phyloP scores from a whole-genome alignment of 2,797 vertebrate genomes.

The Ataeniobius toweri region DNA sequence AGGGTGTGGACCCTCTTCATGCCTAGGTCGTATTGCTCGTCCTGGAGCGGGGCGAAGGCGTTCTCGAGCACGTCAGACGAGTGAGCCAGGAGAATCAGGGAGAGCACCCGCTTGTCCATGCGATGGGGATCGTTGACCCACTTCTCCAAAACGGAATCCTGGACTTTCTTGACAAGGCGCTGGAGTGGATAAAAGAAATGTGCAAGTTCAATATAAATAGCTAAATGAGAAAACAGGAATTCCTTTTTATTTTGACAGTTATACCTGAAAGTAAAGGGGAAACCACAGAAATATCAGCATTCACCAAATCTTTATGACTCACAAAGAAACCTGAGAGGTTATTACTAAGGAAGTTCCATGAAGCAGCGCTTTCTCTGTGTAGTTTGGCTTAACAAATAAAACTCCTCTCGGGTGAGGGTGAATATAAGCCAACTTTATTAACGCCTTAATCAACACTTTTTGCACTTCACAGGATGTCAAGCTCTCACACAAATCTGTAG shows the following conservation, averaged over 20 bases:
- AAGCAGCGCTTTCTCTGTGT: neutral
- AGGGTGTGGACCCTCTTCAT: constrained; percentile 94
- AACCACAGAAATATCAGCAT: neutral
- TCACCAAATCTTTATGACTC: neutral
- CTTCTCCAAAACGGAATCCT: constrained; percentile 93
- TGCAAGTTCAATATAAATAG: too few species aligned
- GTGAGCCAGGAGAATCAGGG: constrained; percentile 94
- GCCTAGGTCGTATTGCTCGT: constrained; percentile 95
- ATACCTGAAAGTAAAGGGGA: neutral
- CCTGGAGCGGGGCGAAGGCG: constrained; percentile 94
- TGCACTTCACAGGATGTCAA: neutral
- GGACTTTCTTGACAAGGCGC: constrained; percentile 96
- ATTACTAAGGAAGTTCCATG: neutral
- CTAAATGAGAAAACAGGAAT: neutral
- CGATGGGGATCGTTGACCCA: constrained; percentile 97
- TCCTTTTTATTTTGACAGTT: neutral
- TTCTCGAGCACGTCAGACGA: constrained; percentile 97
- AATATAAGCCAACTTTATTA: neutral
- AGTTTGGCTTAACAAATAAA: too few species aligned
- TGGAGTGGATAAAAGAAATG: constrained; percentile 44
- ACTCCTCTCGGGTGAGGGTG: neutral
- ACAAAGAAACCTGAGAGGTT: neutral
- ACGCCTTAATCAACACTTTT: neutral
- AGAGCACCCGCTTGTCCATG: constrained; percentile 95
- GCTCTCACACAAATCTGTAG: neutral